These are phyloP conservation scores for Mesoclemmys tuberculata DNA, from an alignment of 2,113 vertebrate genomes.

Conservation along the genomic window DNA sequence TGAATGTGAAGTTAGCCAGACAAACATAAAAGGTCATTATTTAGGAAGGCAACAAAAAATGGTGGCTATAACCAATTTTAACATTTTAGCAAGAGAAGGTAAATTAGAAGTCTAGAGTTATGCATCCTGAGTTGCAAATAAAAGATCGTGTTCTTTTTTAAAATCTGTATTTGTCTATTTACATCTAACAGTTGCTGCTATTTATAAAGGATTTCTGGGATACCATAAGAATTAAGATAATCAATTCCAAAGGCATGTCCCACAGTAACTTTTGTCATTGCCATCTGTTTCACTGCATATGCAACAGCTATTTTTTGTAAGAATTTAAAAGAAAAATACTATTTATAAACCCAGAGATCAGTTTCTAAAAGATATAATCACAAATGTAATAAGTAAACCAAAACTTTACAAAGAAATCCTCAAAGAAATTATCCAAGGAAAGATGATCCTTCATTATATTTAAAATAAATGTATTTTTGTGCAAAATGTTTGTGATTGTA, in stretches of 20 bases:
- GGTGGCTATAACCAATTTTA: background rate
- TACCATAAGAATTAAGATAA: conserved; percentile 15
- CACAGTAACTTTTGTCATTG: conserved; percentile 25
- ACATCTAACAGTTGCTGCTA: conserved; percentile 4
- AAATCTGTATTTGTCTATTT: background rate
- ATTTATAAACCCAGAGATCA: background rate
- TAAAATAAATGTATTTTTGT: background rate
- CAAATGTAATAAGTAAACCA: background rate
- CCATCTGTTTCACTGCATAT: background rate
- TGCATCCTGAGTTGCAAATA: background rate
- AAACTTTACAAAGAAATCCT: background rate
- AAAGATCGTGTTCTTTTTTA: background rate
- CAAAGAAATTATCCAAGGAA: background rate
- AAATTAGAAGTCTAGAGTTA: background rate
- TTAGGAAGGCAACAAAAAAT: background rate
- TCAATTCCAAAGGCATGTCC: conserved; percentile 18
- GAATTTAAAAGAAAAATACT: conserved; percentile 3
- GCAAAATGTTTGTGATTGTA: background rate
- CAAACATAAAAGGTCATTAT: background rate
- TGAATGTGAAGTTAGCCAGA: background rate
- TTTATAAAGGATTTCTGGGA: conserved; percentile 27
- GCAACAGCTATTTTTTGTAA: background rate
- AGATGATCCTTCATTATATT: background rate
- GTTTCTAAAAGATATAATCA: background rate
- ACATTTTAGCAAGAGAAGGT: background rate